A percentile compares a stretch with the other conserved stretches of the same genome.
phyloP scores from a whole-genome alignment of 1,140 invertebrate genomes.

The Parasteatoda tepidariorum region DNA sequence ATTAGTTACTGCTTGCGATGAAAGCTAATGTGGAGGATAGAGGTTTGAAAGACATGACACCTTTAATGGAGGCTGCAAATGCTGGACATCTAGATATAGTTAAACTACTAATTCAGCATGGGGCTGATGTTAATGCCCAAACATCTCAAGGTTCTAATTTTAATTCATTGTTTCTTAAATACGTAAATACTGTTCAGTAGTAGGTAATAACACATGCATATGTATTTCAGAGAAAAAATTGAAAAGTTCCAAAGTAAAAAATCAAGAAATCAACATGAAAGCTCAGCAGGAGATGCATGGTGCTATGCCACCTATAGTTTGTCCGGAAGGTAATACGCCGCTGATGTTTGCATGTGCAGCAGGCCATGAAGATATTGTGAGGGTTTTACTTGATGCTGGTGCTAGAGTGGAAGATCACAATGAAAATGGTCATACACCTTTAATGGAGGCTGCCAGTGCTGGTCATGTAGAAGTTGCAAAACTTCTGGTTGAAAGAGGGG shows the following conservation, averaged over 20 bases:
- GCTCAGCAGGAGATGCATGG: constrained; percentile 37
- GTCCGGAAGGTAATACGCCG: constrained; percentile 84
- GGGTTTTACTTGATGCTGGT: constrained; percentile 85
- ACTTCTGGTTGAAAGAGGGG: constrained; percentile 90
- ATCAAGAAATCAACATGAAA: constrained; percentile 29
- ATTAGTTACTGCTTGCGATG: constrained; percentile 92
- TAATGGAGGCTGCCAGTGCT: constrained; percentile 98
- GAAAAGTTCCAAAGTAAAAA: constrained; percentile 42
- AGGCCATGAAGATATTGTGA: constrained; percentile 92
- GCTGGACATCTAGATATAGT: constrained; percentile 96
- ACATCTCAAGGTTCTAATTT: constrained; percentile 81
- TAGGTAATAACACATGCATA: background rate
- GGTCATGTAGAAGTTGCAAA: constrained; percentile 95
- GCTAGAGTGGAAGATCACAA: constrained; percentile 98
- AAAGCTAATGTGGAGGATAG: constrained; percentile 94
- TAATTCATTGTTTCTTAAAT: background rate
- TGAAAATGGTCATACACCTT: constrained; percentile 97
- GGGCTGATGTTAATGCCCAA: constrained; percentile 96
- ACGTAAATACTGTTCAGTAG: background rate
- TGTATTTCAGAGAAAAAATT: constrained; percentile 46
- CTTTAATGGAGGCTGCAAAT: constrained; percentile 95
- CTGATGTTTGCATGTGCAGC: constrained; percentile 98
- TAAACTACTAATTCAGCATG: constrained; percentile 87
- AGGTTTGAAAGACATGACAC: constrained; percentile 90
- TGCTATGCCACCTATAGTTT: constrained; percentile 29